Evolutionary conservation across 2,888 invertebrate species (phyloP), one percentile per base, ranked within the genome.

Genomic region (Agriopis leucophaearia): DNA sequence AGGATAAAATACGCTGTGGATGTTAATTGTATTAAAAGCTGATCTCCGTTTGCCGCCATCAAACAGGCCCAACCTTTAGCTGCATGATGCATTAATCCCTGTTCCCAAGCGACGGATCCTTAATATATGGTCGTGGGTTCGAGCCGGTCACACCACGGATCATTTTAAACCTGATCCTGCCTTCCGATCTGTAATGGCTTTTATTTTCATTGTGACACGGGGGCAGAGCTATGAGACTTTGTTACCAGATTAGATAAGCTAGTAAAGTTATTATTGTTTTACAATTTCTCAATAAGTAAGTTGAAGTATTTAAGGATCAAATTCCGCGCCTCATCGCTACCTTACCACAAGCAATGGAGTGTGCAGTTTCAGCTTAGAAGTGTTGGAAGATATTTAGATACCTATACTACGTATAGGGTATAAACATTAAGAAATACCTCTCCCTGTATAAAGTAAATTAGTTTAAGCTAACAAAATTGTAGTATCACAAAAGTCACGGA

Each of bases 11-110:
- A 27, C 0, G 4, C 27, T 27, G 27, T 5, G 27, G 27, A 27
- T 27, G 27, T 3, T 27, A 27, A 27, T 27, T 27, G 5, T 27
- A 5, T 27, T 27, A 27, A 0, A 27, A 27, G 3, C 27, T 16
- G 8, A 16, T 8, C 27, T 13, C 8, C 35, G 60, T 74, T 75
- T 74, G 61, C 16, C 66, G 71, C 75, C 74, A 2, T 65, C 44
- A 70, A 71, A 81, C 64, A 64, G 52, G 42, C 73, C 82, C 61
- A 67, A 58, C 68, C 72, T 62, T 69, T 68, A 77, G 77, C 85
- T 81, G 85, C 89, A 88, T 89, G 91, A 91, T 92, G 90, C 92
- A 93, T 93, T 91, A 92, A 91, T 92, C 91, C 91, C 85, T 88
- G 89, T 88, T 87, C 87, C 80, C 78, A 80, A 77, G 82, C 78